Evolutionary conservation across 2,888 invertebrate genomes (phyloP), one percentile per base, ranked within the genome.

Genomic region (Agrochola lota): DNA sequence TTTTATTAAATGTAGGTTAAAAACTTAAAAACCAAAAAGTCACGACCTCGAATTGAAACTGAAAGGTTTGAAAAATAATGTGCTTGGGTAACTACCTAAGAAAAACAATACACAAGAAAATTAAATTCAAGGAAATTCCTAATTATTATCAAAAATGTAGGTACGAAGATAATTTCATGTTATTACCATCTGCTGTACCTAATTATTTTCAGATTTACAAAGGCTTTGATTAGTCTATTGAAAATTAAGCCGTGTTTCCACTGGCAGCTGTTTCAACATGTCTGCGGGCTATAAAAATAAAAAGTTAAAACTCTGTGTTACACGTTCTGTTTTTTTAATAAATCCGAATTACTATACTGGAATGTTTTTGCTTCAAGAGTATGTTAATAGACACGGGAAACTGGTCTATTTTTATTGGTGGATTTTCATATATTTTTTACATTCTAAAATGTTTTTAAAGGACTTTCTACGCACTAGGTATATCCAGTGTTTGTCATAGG

Each of bases 21-120:
- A 62, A 52, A 30, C 11, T 12, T 43, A 5, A 11, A 1, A 40
- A 70, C 6, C 7, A 15, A 59, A n/a, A 30, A 71, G 0, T 0
- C 0, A 20, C 4, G 12, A 35, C 67, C 67, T 63, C 63, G 55
- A 63, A 68, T 30, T 1, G 15, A 79, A 55, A 73, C 43, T 57
- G 23, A 73, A 62, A 57, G 9, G 2, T 23, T 57, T 26, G 2
- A 30, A 43, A 62, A 80, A 84, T 35, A 63, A 74, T 11, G 0
- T 30, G 46, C 26, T 46, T 66, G 17, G 2, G n/a, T 64, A 40
- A 5, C 6, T 20, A 7, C 12, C 52, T 52, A 46, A 59, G 3
- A 20, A 57, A 64, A 74, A 82, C 30, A 69, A 82, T 11, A 71
- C 68, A 84, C 55, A 59, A 59, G 40, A 78, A 73, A 84, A 66